phyloP scores from a whole-genome alignment of 2,888 invertebrate species.

The Cheilosia variabilis region DNA sequence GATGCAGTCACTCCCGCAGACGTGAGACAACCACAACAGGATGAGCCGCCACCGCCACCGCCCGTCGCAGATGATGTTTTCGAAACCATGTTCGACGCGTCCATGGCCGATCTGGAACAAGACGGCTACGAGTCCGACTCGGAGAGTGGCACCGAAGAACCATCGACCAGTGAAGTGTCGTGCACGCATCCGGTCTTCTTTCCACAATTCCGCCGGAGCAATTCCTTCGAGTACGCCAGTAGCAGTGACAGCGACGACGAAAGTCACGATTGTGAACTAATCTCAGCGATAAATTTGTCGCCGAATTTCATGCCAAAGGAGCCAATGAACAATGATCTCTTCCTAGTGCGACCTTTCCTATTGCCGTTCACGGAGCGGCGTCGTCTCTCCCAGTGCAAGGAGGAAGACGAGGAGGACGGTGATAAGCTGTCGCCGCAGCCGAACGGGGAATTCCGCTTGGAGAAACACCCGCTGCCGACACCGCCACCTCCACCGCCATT shows the following conservation, averaged over 20 bases:
- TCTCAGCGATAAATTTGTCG: constrained; percentile 76
- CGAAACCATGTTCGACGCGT: constrained; percentile 82
- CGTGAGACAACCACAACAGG: not conserved
- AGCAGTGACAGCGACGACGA: constrained; percentile 79
- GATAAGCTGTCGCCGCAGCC: constrained; percentile 79
- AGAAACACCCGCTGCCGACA: constrained; percentile 51
- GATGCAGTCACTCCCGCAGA: not conserved
- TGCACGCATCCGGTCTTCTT: constrained; percentile 51
- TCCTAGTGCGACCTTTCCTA: constrained; percentile 81
- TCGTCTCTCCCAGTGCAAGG: constrained; percentile 91
- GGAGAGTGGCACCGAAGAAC: constrained; percentile 78
- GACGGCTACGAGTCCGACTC: constrained; percentile 83
- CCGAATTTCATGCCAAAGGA: constrained; percentile 77
- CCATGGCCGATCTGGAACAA: constrained; percentile 82
- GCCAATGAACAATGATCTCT: constrained; percentile 77
- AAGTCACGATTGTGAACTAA: constrained; percentile 74
- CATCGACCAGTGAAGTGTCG: constrained; percentile 69
- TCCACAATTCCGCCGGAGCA: constrained; percentile 75
- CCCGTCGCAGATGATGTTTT: constrained; percentile 80
- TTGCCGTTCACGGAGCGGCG: constrained; percentile 86
- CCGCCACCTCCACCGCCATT: constrained; percentile 80
- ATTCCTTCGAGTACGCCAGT: constrained; percentile 80
- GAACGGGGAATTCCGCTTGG: constrained; percentile 46
- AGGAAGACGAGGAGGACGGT: constrained; percentile 91
- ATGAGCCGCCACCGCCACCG: not conserved